Conservation (phyloP, 2,888 invertebrate genomes). For the Leptinotarsa haldemani region DNA sequence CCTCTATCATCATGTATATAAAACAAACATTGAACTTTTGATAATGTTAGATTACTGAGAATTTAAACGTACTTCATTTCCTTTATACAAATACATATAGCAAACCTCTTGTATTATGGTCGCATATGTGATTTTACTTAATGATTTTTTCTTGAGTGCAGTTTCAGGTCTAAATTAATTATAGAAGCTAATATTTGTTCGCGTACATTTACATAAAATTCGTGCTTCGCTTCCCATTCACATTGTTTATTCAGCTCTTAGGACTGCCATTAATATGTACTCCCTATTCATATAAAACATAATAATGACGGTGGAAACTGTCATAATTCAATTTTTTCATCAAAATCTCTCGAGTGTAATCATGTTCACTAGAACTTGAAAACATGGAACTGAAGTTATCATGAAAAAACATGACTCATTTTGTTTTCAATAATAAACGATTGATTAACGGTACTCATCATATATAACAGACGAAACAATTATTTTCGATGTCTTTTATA, state of each 20-base stretch:
- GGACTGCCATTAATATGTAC: conserved; percentile 36
- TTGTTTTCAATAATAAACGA: too few species aligned
- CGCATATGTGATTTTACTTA: neutral
- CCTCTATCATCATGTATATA: too few species aligned
- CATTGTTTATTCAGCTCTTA: conserved; percentile 43
- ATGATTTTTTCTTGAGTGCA: conserved; percentile 15
- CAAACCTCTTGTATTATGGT: neutral
- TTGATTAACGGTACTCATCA: too few species aligned
- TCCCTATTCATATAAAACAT: neutral
- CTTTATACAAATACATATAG: too few species aligned
- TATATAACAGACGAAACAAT: too few species aligned
- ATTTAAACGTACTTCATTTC: too few species aligned
- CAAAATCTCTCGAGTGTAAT: neutral
- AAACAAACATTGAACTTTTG: too few species aligned
- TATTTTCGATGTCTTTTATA: too few species aligned
- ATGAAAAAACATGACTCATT: too few species aligned
- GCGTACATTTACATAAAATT: conserved; percentile 44
- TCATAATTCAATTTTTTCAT: neutral
- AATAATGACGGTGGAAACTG: neutral
- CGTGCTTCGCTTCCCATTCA: conserved; percentile 40
- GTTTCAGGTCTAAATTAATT: conserved; percentile 44
- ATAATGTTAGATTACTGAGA: too few species aligned
- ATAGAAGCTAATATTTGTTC: conserved; percentile 44
- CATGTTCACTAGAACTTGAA: too few species aligned
- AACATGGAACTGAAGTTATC: too few species aligned